These are phyloP conservation scores for Drosophila fuyamai DNA, from an alignment of 1,140 invertebrate species.

Conservation along the genomic window DNA sequence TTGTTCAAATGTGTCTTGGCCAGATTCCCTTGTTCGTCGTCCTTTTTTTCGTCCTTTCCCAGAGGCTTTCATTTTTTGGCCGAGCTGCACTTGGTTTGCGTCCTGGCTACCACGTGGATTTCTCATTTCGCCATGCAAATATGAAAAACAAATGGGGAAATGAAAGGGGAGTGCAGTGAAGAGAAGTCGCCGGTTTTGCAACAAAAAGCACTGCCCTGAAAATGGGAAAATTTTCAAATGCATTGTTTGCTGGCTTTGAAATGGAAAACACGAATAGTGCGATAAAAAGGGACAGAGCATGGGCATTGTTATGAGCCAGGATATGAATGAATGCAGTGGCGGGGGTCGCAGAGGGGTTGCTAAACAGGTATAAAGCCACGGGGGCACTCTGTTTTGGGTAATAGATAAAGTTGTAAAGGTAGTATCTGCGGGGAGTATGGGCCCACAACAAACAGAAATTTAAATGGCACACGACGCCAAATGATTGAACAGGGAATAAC, in stretches of 20 bases:
- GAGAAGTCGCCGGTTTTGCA: constrained; percentile 24
- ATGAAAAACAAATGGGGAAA: constrained; percentile 74
- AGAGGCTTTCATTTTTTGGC: constrained; percentile 19
- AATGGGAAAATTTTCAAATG: constrained; percentile 67
- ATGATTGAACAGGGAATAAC: not conserved
- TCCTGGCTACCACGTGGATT: constrained; percentile 62
- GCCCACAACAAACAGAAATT: not conserved
- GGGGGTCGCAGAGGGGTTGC: not conserved
- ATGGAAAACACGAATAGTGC: constrained; percentile 60
- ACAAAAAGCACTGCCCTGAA: constrained; percentile 39
- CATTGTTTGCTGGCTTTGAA: constrained; percentile 76
- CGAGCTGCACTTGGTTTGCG: constrained; percentile 35
- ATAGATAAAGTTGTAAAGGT: not conserved
- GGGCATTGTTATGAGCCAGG: constrained; percentile 53
- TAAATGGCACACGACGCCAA: not conserved
- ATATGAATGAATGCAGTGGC: constrained; percentile 1
- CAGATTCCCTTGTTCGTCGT: constrained; percentile 7
- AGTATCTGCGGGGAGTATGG: not conserved
- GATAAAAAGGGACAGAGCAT: constrained; percentile 20
- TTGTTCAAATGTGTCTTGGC: constrained; percentile 67
- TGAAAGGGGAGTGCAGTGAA: constrained; percentile 26
- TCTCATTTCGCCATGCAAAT: constrained; percentile 78
- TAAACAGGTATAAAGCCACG: not conserved
- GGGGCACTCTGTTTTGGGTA: not conserved
- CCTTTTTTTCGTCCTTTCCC: not conserved